phyloP scores from a whole-genome alignment of 2,888 invertebrate species.

The Coleophora deauratella region DNA sequence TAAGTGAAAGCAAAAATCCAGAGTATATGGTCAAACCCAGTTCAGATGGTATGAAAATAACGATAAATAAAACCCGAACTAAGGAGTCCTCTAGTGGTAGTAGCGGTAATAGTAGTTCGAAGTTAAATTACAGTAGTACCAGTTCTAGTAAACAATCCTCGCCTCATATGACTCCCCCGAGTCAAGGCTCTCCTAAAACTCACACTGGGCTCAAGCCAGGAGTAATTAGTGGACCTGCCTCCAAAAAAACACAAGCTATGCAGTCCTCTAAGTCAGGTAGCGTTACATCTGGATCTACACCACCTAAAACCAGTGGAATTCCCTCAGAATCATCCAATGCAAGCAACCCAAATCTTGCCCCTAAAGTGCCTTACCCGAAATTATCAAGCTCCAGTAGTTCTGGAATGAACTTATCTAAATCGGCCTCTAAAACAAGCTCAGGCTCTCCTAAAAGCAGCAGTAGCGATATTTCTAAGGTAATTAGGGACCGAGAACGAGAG shows the following conservation, averaged over 20 bases:
- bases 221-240: conserved; percentile 89
- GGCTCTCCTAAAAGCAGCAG: conserved; percentile 77
- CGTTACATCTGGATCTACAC: conserved; percentile 49
- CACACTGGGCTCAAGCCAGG: conserved; percentile 90
- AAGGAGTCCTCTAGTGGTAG: conserved; percentile 77
- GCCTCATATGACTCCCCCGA: conserved; percentile 61
- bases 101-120: conserved; percentile 46
- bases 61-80: conserved; percentile 90
- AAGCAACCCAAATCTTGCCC: conserved; percentile 32
- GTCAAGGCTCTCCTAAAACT: conserved; percentile 82
- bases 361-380: conserved; percentile 68
- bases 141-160: conserved; percentile 63
- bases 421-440: conserved; percentile 64
- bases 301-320: conserved; percentile 57
- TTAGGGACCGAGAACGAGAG: conserved; percentile 75
- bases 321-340: conserved; percentile 50
- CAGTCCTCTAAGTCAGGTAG: conserved; percentile 65
- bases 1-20: conserved; percentile 77
- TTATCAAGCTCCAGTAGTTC: conserved; percentile 52
- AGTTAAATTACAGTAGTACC: conserved; percentile 57
- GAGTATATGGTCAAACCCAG: conserved; percentile 94
- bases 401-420: conserved; percentile 63
- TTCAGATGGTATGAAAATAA: conserved; percentile 91
- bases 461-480: conserved; percentile 71
- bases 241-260: conserved; percentile 82